These are phyloP conservation scores for Sebastolobus alascanus DNA, from an alignment of 2,797 vertebrate genomes.

Conservation along the genomic window DNA sequence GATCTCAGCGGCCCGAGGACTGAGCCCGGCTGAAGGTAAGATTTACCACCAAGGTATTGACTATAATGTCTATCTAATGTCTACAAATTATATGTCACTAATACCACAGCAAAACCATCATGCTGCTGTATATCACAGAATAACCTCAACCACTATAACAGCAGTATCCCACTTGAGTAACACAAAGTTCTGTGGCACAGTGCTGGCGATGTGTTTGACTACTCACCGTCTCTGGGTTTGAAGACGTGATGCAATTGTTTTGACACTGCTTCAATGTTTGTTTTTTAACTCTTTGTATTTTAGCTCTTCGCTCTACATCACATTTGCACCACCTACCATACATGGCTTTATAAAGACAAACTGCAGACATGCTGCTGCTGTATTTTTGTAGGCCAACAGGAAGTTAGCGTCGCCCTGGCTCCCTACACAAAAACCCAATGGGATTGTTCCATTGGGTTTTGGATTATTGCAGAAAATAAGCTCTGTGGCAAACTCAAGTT, in stretches of 20 bases:
- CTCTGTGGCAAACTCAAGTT: too few relatives aligned
- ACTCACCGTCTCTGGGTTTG: neutral
- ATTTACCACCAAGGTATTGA: neutral
- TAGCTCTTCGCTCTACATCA: neutral
- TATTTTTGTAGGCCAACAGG: too few relatives aligned
- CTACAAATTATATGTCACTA: too few relatives aligned
- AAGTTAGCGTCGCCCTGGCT: too few relatives aligned
- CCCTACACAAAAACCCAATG: accelerated
- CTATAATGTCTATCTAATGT: neutral
- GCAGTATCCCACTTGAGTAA: neutral
- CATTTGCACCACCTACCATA: neutral
- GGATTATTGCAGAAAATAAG: too few relatives aligned
- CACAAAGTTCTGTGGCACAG: neutral
- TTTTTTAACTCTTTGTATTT: neutral
- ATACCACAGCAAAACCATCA: neutral
- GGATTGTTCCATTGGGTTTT: too few relatives aligned
- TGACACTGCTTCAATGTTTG: neutral
- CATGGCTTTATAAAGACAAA: neutral
- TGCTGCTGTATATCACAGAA: neutral
- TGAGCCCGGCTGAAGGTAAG: slow-evolving; percentile 96
- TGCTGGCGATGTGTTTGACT: too few relatives aligned
- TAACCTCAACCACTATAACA: neutral
- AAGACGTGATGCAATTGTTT: neutral
- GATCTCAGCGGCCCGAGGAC: slow-evolving; percentile 95
- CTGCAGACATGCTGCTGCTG: neutral